A percentile compares a stretch with the other conserved stretches of the same genome.
Evolutionary conservation across 2,797 vertebrate species (phyloP).

Genomic region (Aldrovandia affinis): DNA sequence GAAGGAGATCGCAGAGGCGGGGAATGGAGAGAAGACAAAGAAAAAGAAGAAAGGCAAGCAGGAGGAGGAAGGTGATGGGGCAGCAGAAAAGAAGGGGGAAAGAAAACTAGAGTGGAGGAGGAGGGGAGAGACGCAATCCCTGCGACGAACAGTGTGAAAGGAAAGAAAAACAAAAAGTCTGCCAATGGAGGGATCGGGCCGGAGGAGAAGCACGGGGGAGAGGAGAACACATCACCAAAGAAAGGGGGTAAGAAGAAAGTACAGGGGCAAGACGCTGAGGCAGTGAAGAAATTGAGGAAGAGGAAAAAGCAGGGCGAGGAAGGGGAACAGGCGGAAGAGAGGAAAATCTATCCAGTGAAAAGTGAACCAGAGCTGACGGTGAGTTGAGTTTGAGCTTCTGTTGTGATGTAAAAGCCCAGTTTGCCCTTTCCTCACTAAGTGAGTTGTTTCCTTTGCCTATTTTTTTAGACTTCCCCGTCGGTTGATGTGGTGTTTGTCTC

Average conservation of each 20-base stretch:
- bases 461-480: slow-evolving; percentile 43
- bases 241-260: slow-evolving; percentile 42
- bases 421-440: background rate
- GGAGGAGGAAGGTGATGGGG: background rate
- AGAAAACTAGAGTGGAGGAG: background rate
- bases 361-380: slow-evolving; percentile 42
- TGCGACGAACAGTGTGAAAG: background rate
- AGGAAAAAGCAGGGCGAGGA: slow-evolving; percentile 42
- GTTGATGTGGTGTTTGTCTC: slow-evolving; percentile 73
- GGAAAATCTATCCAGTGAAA: slow-evolving; percentile 40
- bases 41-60: background rate
- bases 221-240: background rate
- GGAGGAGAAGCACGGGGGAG: background rate
- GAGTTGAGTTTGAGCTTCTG: slow-evolving; percentile 27
- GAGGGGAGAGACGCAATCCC: background rate
- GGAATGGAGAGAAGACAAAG: background rate
- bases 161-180: background rate
- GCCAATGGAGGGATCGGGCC: background rate
- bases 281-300: slow-evolving; percentile 22
- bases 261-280: background rate
- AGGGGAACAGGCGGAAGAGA: slow-evolving; percentile 32
- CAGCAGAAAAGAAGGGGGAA: background rate
- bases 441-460: background rate
- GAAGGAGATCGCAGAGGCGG: background rate
- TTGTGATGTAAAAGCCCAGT: background rate